phyloP scores from a whole-genome alignment of 2,888 invertebrate species.

The Pyrochroa serraticornis region DNA sequence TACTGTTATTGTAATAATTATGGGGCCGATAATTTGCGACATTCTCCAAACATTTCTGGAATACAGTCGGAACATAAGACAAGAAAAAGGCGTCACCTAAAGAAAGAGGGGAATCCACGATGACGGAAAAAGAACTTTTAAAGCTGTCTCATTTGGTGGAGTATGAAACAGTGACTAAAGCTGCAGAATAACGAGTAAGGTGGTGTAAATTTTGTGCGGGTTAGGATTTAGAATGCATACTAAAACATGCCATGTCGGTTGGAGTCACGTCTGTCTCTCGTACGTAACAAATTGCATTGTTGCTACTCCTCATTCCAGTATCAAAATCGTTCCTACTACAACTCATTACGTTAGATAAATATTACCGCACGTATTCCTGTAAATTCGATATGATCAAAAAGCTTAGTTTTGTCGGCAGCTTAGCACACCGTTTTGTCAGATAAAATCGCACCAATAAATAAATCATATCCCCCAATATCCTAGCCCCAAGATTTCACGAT shows the following conservation, averaged over 20 bases:
- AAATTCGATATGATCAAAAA: no score
- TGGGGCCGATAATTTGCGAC: slow-evolving; percentile 25
- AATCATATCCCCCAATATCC: slow-evolving; percentile 2
- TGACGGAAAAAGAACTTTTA: slow-evolving; percentile 29
- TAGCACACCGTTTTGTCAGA: no score
- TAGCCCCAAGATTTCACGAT: background rate
- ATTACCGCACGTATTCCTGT: no score
- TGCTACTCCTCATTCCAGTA: slow-evolving; percentile 22
- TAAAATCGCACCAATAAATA: background rate
- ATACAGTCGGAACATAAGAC: slow-evolving; percentile 60
- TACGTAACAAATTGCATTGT: slow-evolving; percentile 35
- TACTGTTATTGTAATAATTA: slow-evolving; percentile 27
- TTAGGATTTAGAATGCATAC: slow-evolving; percentile 32
- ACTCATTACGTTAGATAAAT: no score
- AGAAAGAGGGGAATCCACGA: slow-evolving; percentile 26
- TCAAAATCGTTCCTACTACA: no score
- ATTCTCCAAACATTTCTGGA: slow-evolving; percentile 22
- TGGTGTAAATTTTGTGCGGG: slow-evolving; percentile 30
- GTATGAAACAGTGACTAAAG: slow-evolving; percentile 31
- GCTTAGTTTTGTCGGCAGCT: no score
- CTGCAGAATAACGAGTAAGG: slow-evolving; percentile 29
- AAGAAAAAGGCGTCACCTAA: slow-evolving; percentile 36
- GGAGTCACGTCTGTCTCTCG: slow-evolving; percentile 35
- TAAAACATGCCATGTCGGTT: slow-evolving; percentile 30
- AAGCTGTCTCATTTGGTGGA: slow-evolving; percentile 35